phyloP scores from a whole-genome alignment of 2,113 vertebrate species.

The Neolamprologus toae region DNA sequence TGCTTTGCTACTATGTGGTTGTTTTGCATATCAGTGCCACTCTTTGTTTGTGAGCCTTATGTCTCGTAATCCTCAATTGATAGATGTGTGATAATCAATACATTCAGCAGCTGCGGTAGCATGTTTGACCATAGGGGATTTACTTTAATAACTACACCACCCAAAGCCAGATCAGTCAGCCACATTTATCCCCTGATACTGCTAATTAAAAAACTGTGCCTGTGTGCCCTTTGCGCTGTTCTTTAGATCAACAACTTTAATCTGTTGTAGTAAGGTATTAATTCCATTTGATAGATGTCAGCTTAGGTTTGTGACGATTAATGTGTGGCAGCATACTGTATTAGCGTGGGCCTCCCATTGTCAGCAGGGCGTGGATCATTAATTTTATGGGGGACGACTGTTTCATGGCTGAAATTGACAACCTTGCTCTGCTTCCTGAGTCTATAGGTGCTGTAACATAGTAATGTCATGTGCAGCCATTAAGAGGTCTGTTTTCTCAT shows the following conservation, averaged over 20 bases:
- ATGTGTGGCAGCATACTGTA: slow-evolving; percentile 10
- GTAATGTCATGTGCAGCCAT: not conserved
- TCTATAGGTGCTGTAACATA: not conserved
- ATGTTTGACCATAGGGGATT: not conserved
- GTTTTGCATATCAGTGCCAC: not conserved
- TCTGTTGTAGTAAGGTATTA: slow-evolving; percentile 52
- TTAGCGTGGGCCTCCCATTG: not conserved
- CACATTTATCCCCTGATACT: slow-evolving; percentile 4
- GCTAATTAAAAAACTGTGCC: slow-evolving; percentile 31
- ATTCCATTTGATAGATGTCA: slow-evolving; percentile 69
- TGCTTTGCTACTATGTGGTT: not conserved
- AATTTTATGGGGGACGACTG: not conserved
- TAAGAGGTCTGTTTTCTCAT: not conserved
- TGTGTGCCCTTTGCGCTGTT: not conserved
- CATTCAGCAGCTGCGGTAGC: slow-evolving; percentile 32
- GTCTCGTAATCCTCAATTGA: not conserved
- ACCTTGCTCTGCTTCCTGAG: not conserved
- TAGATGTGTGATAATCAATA: slow-evolving; percentile 62
- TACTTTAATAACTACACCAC: not conserved
- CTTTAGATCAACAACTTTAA: slow-evolving; percentile 22
- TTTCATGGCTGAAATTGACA: not conserved
- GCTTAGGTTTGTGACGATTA: slow-evolving; percentile 62
- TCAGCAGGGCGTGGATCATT: not conserved
- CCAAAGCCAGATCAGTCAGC: not conserved
- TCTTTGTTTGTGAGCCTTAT: not conserved